phyloP scores from a whole-genome alignment of 2,113 vertebrate genomes.

The Fregata magnificens region DNA sequence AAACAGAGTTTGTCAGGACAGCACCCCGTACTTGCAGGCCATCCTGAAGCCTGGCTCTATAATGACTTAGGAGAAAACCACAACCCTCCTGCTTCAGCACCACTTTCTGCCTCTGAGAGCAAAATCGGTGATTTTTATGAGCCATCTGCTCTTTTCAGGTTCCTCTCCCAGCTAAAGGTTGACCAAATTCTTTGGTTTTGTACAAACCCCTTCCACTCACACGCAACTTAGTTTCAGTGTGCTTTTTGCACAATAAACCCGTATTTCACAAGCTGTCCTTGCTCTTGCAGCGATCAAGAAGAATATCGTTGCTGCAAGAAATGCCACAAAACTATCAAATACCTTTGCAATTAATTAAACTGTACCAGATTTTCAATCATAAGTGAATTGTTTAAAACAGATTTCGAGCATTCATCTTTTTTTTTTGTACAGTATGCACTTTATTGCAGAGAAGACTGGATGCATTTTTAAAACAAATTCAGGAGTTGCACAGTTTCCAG shows the following conservation, averaged over 20 bases:
- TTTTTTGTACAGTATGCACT: background rate
- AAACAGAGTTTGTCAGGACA: background rate
- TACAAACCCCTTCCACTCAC: background rate
- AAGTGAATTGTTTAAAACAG: background rate
- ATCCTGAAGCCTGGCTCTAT: background rate
- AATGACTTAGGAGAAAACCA: background rate
- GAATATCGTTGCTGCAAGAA: background rate
- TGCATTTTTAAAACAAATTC: background rate
- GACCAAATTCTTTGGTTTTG: background rate
- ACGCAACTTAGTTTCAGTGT: background rate
- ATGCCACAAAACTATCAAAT: background rate
- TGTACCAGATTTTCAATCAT: background rate
- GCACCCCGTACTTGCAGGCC: background rate
- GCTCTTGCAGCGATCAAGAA: background rate
- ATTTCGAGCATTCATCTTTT: background rate
- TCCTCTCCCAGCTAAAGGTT: background rate
- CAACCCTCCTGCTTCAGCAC: background rate
- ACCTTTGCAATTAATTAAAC: background rate
- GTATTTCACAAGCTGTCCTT: background rate
- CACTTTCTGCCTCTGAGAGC: background rate
- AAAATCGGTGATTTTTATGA: background rate
- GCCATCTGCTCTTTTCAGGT: background rate
- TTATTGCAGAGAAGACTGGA: conserved; percentile 63
- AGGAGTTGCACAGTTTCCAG: background rate
- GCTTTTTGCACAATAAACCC: background rate